phyloP scores from a whole-genome alignment of 2,113 vertebrate species.

The Aptenodytes forsteri region DNA sequence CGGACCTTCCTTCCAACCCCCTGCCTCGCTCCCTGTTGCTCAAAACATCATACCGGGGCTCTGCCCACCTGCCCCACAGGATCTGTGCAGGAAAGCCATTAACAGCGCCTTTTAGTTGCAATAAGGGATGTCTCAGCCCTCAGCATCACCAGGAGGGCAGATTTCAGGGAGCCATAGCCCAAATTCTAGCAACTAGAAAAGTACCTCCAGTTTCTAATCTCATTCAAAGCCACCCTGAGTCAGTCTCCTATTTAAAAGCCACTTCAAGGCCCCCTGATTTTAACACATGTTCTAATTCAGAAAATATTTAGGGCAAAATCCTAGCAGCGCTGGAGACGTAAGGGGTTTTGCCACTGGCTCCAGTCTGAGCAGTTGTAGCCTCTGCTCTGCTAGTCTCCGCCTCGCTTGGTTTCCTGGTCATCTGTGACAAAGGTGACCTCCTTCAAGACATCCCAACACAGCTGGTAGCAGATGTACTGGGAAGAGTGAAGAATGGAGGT shows the following conservation, averaged over 20 bases:
- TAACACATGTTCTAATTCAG: neutral
- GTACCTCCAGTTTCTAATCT: neutral
- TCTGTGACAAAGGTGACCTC: neutral
- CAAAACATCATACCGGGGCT: neutral
- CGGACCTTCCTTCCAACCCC: neutral
- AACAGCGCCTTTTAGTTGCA: rapidly evolving
- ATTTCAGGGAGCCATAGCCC: neutral
- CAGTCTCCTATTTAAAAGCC: neutral
- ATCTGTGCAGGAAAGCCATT: neutral
- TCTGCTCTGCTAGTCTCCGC: neutral
- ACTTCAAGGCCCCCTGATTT: neutral
- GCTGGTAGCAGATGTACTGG: neutral
- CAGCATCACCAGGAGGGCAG: neutral
- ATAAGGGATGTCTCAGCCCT: neutral
- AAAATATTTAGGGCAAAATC: neutral
- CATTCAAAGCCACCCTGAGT: neutral
- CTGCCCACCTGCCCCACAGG: neutral
- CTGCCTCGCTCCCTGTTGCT: neutral
- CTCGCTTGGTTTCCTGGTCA: neutral
- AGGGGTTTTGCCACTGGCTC: neutral
- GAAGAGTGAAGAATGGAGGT: neutral
- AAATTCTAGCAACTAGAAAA: neutral
- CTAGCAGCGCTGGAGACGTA: neutral
- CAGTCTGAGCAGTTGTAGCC: neutral
- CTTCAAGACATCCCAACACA: neutral